These are phyloP conservation scores for Iphiclides podalirius DNA, from an alignment of 2,888 invertebrate species.

Conservation along the genomic window DNA sequence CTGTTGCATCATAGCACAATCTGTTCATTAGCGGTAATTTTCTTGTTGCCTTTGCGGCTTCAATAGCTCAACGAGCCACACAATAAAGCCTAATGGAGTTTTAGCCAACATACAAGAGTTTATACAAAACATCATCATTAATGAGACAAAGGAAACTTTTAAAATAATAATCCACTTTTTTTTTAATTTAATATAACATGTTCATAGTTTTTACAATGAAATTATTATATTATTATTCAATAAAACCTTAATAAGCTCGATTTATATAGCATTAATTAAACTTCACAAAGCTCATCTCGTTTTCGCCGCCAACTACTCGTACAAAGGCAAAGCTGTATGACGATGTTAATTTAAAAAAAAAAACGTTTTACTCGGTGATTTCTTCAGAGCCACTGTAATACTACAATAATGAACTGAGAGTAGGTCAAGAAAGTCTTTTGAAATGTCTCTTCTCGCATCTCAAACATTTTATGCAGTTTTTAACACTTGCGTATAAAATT, in stretches of 20 bases:
- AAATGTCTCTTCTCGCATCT: slow-evolving; percentile 42
- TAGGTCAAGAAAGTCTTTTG: slow-evolving; percentile 44
- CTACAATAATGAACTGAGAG: slow-evolving; percentile 54
- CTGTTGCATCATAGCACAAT: neutral
- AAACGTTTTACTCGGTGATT: slow-evolving; percentile 46
- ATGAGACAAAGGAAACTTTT: too few relatives aligned
- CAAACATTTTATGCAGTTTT: slow-evolving; percentile 37
- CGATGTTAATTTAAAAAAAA: slow-evolving; percentile 42
- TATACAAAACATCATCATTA: too few relatives aligned
- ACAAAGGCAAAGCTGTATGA: slow-evolving; percentile 8
- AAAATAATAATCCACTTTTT: too few relatives aligned
- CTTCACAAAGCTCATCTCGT: neutral
- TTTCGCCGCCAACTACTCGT: neutral
- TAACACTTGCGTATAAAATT: slow-evolving; percentile 7
- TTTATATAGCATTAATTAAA: neutral
- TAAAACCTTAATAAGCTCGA: too few relatives aligned
- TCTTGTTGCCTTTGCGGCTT: neutral
- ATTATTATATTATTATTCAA: too few relatives aligned
- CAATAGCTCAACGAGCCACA: neutral
- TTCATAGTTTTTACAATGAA: too few relatives aligned
- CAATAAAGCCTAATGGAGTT: neutral
- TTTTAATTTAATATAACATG: too few relatives aligned
- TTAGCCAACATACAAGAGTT: too few relatives aligned
- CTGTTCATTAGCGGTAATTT: neutral
- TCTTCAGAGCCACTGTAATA: slow-evolving; percentile 40